Evolutionary conservation across 2,113 vertebrate genomes (phyloP).

Genomic region (Cephalophus harveyi): DNA sequence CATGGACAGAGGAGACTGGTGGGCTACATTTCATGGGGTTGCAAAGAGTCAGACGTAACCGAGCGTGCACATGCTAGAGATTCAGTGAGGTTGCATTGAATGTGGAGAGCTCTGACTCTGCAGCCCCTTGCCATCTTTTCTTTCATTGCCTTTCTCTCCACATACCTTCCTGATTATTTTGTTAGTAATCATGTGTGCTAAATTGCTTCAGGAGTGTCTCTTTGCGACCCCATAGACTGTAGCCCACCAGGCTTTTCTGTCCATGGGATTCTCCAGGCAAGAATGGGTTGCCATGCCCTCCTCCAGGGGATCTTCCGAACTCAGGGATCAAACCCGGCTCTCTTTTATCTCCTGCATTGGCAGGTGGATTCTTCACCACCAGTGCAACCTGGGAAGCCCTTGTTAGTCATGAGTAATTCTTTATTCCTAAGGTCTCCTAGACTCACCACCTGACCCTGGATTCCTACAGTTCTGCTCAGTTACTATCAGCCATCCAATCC

Average conservation of each 20-base stretch:
- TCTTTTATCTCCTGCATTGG: not conserved
- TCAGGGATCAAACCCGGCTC: not conserved
- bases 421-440: not conserved
- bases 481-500: not conserved
- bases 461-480: not conserved
- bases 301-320: not conserved
- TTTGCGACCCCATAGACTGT: rapidly evolving
- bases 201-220: not conserved
- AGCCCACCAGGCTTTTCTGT: not conserved
- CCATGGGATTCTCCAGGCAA: not conserved
- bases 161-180: not conserved
- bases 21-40: not conserved
- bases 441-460: not conserved
- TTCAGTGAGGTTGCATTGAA: rapidly evolving
- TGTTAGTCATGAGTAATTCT: not conserved
- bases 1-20: not conserved
- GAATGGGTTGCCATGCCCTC: not conserved
- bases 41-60: not conserved
- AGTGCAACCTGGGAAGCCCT: not conserved
- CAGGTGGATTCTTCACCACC: not conserved
- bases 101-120: not conserved
- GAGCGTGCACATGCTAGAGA: not conserved
- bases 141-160: not conserved
- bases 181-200: not conserved
- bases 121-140: not conserved